These are phyloP conservation scores for Sebastes fasciatus DNA, from an alignment of 2,113 vertebrate species.

Conservation along the genomic window DNA sequence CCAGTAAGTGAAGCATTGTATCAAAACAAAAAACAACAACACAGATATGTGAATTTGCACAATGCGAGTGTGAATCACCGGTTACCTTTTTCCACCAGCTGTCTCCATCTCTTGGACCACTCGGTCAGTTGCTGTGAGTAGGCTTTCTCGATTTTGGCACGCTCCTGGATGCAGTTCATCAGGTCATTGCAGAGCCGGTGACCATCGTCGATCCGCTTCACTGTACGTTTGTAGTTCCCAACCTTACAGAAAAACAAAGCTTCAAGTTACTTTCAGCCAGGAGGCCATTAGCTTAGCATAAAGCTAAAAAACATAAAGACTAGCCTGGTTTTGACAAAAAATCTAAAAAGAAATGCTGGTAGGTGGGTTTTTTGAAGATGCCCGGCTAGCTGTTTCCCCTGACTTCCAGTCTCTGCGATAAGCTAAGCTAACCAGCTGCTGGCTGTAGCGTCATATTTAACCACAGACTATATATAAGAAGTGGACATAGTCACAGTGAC, in stretches of 20 bases:
- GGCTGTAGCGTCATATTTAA: not conserved
- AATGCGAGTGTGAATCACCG: too few species aligned
- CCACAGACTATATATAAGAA: too few species aligned
- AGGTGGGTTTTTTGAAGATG: not conserved
- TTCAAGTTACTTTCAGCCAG: not conserved
- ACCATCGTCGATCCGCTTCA: slow-evolving; percentile 95
- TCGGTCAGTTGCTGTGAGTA: slow-evolving; percentile 96
- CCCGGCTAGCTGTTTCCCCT: not conserved
- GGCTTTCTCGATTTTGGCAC: slow-evolving; percentile 97
- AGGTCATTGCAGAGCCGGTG: slow-evolving; percentile 96
- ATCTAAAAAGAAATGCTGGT: not conserved
- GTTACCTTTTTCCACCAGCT: slow-evolving; percentile 95
- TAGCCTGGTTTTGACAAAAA: not conserved
- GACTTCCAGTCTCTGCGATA: not conserved
- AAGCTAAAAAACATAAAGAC: not conserved
- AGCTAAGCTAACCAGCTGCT: not conserved
- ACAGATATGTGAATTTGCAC: not conserved
- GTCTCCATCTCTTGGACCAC: slow-evolving; percentile 97
- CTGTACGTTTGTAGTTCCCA: slow-evolving; percentile 96
- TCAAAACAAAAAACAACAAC: not conserved
- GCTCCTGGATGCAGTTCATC: slow-evolving; percentile 96
- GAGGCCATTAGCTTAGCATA: not conserved
- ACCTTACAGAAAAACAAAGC: slow-evolving; percentile 81
- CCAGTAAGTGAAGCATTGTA: not conserved
- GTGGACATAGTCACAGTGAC: too few species aligned